Evolutionary conservation across 2,888 invertebrate species (phyloP).

Genomic region (Lampropteryx suffumata): DNA sequence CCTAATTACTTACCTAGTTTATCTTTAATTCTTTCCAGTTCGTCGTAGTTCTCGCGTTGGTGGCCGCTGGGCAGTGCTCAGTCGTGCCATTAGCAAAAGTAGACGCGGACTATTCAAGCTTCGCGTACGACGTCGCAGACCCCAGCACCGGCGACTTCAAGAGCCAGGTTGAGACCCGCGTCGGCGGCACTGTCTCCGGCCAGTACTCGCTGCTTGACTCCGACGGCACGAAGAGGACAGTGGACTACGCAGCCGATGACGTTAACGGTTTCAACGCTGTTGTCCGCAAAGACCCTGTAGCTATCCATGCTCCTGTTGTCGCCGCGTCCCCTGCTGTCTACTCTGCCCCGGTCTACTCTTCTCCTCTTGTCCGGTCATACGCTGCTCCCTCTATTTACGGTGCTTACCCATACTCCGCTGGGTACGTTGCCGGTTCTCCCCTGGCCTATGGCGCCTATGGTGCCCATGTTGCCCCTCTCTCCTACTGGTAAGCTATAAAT

Average conservation of each 20-base stretch:
- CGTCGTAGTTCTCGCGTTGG: slow-evolving; percentile 61
- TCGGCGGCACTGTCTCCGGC: slow-evolving; percentile 74
- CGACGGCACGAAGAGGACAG: slow-evolving; percentile 79
- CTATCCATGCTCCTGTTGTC: slow-evolving; percentile 43
- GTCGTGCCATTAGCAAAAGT: slow-evolving; percentile 58
- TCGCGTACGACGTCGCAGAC: slow-evolving; percentile 80
- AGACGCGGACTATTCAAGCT: slow-evolving; percentile 68
- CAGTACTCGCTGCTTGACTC: slow-evolving; percentile 80
- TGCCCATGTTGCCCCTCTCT: slow-evolving; percentile 29
- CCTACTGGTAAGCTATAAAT: slow-evolving; percentile 38
- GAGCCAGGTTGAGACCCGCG: slow-evolving; percentile 77
- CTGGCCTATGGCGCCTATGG: slow-evolving; percentile 17
- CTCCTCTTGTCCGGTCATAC: slow-evolving; percentile 16
- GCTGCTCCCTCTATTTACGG: slow-evolving; percentile 29
- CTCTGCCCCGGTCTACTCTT: slow-evolving; percentile 32
- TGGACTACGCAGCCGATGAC: slow-evolving; percentile 80
- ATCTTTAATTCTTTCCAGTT: slow-evolving; percentile 49
- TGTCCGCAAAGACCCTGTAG: slow-evolving; percentile 74
- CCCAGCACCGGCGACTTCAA: slow-evolving; percentile 81
- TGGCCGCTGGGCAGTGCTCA: slow-evolving; percentile 59
- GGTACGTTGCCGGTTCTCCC: slow-evolving; percentile 28
- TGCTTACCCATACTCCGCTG: slow-evolving; percentile 29
- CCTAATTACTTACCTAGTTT: too few relatives aligned
- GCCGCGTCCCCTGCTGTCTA: slow-evolving; percentile 39
- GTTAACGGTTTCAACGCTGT: slow-evolving; percentile 81